These are phyloP conservation scores for Embiotoca jacksoni DNA, from an alignment of 2,113 vertebrate genomes.

Conservation along the genomic window DNA sequence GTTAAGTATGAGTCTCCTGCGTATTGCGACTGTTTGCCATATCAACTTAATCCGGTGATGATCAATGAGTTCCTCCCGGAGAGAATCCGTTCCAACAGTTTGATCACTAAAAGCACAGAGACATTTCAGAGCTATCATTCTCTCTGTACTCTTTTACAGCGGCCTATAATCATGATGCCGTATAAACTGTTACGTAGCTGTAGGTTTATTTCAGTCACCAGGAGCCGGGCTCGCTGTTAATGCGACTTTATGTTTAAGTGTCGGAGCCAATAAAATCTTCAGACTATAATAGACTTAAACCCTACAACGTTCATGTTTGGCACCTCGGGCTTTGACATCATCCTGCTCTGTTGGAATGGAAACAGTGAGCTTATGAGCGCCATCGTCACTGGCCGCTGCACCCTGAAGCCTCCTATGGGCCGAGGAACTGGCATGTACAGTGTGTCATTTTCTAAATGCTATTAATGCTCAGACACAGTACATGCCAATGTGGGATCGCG, in stretches of 20 bases:
- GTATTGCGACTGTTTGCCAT: neutral
- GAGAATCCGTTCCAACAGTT: neutral
- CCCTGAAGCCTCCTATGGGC: conserved; percentile 28
- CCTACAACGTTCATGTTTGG: conserved; percentile 44
- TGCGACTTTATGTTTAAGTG: conserved; percentile 25
- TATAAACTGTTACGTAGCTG: neutral
- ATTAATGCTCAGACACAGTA: conserved; percentile 22
- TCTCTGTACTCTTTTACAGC: neutral
- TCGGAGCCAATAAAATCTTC: conserved; percentile 22
- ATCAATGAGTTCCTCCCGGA: neutral
- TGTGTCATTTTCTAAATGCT: conserved; percentile 34
- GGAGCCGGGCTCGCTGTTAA: conserved; percentile 1
- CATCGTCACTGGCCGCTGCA: conserved; percentile 26
- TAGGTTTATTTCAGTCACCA: conserved; percentile 3
- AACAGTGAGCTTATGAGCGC: conserved; percentile 62
- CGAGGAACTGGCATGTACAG: conserved; percentile 25
- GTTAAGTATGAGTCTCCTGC: too few species aligned
- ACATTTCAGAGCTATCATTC: neutral
- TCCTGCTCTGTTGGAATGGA: conserved; percentile 51
- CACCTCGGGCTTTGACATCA: conserved; percentile 66
- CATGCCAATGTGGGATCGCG: conserved; percentile 4
- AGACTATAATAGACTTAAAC: conserved; percentile 31
- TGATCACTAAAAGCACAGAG: neutral
- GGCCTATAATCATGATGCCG: conserved; percentile 4
- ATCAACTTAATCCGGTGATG: neutral